A percentile compares a stretch with the other conserved stretches of the same genome.
phyloP scores from a whole-genome alignment of 2,797 vertebrate genomes.

The Sphenodon punctatus region DNA sequence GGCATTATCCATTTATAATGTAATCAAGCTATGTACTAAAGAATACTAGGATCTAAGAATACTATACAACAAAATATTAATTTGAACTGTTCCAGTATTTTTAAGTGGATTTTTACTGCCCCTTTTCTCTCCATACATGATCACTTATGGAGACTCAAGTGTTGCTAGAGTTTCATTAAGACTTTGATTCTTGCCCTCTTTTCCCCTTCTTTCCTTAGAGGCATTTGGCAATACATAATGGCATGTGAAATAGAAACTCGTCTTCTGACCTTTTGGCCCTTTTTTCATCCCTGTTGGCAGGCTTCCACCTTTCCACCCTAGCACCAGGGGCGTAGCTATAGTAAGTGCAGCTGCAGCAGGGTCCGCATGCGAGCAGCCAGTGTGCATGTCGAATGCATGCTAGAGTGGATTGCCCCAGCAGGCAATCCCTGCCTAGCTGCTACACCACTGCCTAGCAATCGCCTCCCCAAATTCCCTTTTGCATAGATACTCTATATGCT shows the following conservation, averaged over 20 bases:
- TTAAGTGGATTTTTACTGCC: not conserved
- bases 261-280: too few relatives aligned
- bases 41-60: not conserved
- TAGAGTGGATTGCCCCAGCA: too few relatives aligned
- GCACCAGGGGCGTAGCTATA: too few relatives aligned
- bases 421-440: too few relatives aligned
- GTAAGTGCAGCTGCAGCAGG: too few relatives aligned
- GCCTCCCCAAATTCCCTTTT: not conserved
- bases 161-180: not conserved
- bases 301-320: not conserved
- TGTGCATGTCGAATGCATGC: too few relatives aligned
- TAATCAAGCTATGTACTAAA: not conserved
- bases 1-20: not conserved
- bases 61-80: not conserved
- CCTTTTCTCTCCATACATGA: not conserved
- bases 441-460: too few relatives aligned
- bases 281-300: too few relatives aligned
- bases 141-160: not conserved
- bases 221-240: not conserved
- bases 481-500: not conserved
- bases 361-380: too few relatives aligned
- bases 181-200: not conserved
- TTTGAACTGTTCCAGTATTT: too few relatives aligned
- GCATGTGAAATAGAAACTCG: not conserved
- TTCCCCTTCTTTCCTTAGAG: not conserved